Evolutionary conservation across 2,888 invertebrate species (phyloP).

Genomic region (Cheilosia pagana): DNA sequence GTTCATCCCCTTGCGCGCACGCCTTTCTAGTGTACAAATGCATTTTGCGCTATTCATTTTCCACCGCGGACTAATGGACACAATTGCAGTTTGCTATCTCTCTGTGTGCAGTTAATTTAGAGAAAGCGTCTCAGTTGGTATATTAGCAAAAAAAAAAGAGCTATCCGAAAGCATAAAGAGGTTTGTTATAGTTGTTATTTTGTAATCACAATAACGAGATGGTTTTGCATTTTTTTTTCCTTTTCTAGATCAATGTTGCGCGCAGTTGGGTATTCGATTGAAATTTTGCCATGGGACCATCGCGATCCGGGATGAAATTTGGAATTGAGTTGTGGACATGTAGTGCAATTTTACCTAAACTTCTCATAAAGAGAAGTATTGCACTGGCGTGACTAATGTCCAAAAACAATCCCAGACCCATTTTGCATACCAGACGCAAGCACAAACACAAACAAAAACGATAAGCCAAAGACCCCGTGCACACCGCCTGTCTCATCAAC

Average conservation of each 20-base stretch:
- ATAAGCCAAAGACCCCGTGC: too few species aligned
- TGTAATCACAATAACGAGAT: slow-evolving; percentile 2
- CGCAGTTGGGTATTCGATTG: neutral
- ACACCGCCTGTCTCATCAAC: too few species aligned
- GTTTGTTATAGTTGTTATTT: neutral
- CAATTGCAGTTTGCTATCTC: slow-evolving; percentile 7
- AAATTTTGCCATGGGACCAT: too few species aligned
- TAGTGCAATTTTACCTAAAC: too few species aligned
- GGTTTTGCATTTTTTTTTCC: neutral
- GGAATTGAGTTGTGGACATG: too few species aligned
- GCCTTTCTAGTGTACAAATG: slow-evolving; percentile 1
- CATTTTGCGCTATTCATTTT: neutral
- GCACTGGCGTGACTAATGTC: too few species aligned
- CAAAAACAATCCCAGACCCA: too few species aligned
- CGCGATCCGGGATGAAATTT: too few species aligned
- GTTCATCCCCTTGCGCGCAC: neutral
- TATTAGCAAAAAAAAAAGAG: neutral
- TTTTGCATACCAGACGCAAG: too few species aligned
- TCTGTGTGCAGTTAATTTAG: slow-evolving; percentile 14
- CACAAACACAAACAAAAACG: too few species aligned
- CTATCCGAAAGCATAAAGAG: slow-evolving; percentile 1
- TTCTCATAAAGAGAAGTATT: too few species aligned
- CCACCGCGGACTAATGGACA: neutral
- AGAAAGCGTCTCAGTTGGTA: slow-evolving; percentile 18
- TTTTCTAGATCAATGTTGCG: slow-evolving; percentile 6